Conservation (phyloP, 2,888 invertebrate species). For the Lordiphosa fenestrarum region DNA sequence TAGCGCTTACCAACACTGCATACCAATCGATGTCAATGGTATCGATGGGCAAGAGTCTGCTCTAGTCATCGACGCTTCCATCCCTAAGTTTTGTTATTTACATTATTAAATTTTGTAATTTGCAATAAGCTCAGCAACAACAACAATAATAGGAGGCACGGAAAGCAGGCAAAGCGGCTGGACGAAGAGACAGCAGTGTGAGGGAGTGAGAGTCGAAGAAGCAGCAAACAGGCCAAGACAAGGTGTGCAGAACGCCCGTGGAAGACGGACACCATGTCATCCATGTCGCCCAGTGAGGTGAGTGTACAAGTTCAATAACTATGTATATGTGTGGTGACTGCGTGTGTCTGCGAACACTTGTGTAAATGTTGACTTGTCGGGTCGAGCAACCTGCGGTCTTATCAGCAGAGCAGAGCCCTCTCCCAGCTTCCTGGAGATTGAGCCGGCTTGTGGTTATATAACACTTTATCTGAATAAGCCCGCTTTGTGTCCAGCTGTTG, state of each 20-base stretch:
- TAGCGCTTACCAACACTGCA: slow-evolving; percentile 25
- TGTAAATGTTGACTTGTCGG: slow-evolving; percentile 59
- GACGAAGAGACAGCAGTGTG: no score
- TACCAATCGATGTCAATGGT: no score
- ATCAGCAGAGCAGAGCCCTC: neutral
- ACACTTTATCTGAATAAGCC: neutral
- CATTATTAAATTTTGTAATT: no score
- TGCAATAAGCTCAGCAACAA: no score
- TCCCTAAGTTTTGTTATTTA: no score
- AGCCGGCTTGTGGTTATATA: slow-evolving; percentile 11
- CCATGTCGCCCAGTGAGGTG: slow-evolving; percentile 77
- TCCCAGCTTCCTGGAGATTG: slow-evolving; percentile 9
- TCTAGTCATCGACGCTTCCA: no score
- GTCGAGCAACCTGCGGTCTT: neutral
- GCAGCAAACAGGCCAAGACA: no score
- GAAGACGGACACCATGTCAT: slow-evolving; percentile 59
- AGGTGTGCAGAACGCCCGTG: no score
- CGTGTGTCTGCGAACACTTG: slow-evolving; percentile 43
- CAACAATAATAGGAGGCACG: no score
- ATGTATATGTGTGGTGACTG: neutral
- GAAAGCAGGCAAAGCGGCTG: no score
- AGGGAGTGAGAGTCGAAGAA: no score
- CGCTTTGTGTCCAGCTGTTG: slow-evolving; percentile 4
- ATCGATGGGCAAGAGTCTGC: no score
- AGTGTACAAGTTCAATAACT: slow-evolving; percentile 27